Evolutionary conservation across 2,113 vertebrate genomes (phyloP).

Genomic region (Porphyrio hochstetteri): DNA sequence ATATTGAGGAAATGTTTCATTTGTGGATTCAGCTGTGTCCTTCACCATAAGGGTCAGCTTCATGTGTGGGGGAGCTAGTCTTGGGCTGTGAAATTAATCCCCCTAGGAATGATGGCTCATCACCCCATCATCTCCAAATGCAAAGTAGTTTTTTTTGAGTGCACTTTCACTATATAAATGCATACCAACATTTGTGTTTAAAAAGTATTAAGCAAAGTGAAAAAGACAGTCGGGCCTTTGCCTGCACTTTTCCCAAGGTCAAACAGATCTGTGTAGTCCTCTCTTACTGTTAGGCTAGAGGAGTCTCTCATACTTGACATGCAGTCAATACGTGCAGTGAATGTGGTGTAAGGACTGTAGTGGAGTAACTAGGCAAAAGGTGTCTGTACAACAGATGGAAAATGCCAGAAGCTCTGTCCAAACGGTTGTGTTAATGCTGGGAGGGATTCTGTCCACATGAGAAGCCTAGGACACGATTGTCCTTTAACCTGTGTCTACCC

Average conservation of each 20-base stretch:
- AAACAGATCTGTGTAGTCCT: neutral
- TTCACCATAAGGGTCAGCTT: neutral
- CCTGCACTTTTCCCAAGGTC: neutral
- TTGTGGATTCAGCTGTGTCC: neutral
- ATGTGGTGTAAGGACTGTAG: neutral
- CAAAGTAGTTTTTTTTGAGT: neutral
- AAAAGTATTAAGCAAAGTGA: neutral
- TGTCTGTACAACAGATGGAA: neutral
- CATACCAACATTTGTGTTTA: neutral
- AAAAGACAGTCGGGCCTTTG: neutral
- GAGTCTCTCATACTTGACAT: neutral
- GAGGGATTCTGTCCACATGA: neutral
- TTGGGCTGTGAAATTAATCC: neutral
- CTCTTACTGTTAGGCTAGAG: neutral
- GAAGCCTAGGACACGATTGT: neutral
- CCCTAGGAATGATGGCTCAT: neutral
- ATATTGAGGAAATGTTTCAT: neutral
- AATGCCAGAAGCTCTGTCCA: neutral
- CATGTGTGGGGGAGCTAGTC: neutral
- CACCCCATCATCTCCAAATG: neutral
- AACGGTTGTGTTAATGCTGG: neutral
- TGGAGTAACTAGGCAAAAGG: neutral
- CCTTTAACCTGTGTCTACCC: neutral
- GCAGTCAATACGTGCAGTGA: neutral
- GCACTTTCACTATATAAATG: neutral